Base-by-base conservation (phyloP, 2,888 invertebrate genomes). In the Ditula angustiorana region DNA sequence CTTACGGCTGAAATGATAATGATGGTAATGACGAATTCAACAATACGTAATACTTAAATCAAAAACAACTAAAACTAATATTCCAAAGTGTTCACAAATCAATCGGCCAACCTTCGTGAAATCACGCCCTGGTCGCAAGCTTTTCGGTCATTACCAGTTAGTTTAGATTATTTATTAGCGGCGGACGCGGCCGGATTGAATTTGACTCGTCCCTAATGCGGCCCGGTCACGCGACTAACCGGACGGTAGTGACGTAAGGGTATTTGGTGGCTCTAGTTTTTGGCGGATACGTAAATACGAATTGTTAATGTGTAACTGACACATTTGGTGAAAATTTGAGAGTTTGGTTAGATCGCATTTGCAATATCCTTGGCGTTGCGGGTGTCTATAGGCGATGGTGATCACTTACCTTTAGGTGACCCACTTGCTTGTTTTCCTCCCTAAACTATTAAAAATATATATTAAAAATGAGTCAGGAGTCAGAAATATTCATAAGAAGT, bases 131-230 rank as follows among this genome's bases (percentile, higher is more conserved):
- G 30, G 19, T 21, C 46, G 23, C 44, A 16, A 44, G 61, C 1
- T 26, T 44, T 52, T 23, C 35, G 53, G 56, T 50, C 58, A 64
- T 64, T 69, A 73, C 74, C 81, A 79, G 82, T 83, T 83, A 79
- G 78, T 74, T 71, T 67, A 72, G 78, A 84, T 86, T 87, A 86
- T 87, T 89, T 88, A 88, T 87, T 85, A 85, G 82, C 55, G 71
- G 67, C 74, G 80, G 81, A 76, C 79, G n/a, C n/a, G 74, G 76
- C 82, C 80, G 83, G 81, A 88, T 87, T 87, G 86, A 88, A 88
- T 88, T 86, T 85, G 87, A 88, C 86, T 87, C 87, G 83, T 85
- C 81, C 83, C 81, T 90, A 87, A 88, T 88, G 87, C 80, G 84
- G 68, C 59, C 71, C 75, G 80, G 86, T 86, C 88, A 89, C 88